phyloP scores from a whole-genome alignment of 2,888 invertebrate species.

The Mechanitis messenoides region DNA sequence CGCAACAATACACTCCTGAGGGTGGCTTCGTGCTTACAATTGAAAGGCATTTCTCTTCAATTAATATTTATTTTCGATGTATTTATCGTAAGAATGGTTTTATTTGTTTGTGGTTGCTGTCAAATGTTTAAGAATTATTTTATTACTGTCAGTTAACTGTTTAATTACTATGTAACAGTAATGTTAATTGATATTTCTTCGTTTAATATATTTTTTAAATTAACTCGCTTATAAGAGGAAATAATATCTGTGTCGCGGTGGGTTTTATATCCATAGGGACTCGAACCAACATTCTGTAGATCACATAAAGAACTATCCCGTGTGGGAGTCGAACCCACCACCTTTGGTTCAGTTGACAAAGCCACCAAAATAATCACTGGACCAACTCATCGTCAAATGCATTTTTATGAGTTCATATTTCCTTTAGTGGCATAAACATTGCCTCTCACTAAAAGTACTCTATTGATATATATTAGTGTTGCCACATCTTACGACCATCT shows the following conservation, averaged over 20 bases:
- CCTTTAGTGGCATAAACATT: conserved; percentile 14
- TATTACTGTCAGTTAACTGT: not conserved
- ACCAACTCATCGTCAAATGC: not conserved
- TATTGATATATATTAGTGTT: conserved; percentile 20
- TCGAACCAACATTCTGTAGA: no score
- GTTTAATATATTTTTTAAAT: no score
- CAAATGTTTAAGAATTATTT: conserved; percentile 13
- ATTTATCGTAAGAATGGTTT: conserved; percentile 4
- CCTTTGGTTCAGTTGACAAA: no score
- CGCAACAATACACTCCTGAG: conserved; percentile 52
- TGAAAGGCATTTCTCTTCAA: conserved; percentile 18
- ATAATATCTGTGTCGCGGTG: no score
- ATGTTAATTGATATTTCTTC: no score
- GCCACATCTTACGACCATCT: conserved; percentile 23
- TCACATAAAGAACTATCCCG: no score
- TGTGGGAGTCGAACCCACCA: no score
- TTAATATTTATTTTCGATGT: conserved; percentile 25
- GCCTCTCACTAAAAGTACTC: conserved; percentile 13
- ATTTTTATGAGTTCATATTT: conserved; percentile 13
- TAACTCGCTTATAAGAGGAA: no score
- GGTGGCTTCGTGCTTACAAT: conserved; percentile 37
- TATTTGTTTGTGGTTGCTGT: conserved; percentile 1
- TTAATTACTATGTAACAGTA: no score
- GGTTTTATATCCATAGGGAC: no score
- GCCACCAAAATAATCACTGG: no score